Percentiles rank a stretch among this genome's conserved stretches.
Conservation (phyloP, 2,113 vertebrate genomes). For the Chloroceryle aenea region DNA sequence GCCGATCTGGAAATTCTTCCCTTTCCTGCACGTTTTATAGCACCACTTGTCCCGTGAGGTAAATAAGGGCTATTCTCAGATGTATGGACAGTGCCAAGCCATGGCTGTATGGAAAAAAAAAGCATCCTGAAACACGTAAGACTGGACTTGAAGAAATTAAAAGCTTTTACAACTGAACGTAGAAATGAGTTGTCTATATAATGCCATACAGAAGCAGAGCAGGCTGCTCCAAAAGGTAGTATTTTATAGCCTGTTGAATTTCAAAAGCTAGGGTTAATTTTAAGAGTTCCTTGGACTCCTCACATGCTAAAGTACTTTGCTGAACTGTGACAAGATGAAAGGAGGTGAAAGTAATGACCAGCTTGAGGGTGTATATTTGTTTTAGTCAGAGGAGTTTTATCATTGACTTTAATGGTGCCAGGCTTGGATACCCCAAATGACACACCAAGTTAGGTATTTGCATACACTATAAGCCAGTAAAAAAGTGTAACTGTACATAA, state of each 20-base stretch:
- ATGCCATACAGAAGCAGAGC: not conserved
- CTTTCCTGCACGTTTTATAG: constrained; percentile 6
- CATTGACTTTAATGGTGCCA: constrained; percentile 18
- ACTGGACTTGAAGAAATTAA: not conserved
- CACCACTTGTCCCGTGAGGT: not conserved
- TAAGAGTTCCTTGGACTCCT: constrained; percentile 42
- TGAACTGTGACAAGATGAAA: constrained; percentile 54
- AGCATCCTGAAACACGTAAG: not conserved
- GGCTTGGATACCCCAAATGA: not conserved
- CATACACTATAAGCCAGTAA: not conserved
- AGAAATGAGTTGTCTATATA: not conserved
- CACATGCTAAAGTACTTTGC: constrained; percentile 46
- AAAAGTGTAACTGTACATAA: not conserved
- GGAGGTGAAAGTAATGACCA: constrained; percentile 51
- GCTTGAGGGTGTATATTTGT: constrained; percentile 53
- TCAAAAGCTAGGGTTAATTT: constrained; percentile 44
- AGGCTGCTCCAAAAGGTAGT: not conserved
- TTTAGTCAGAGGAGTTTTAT: constrained; percentile 31
- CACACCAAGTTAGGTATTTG: not conserved
- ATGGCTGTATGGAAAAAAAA: not conserved
- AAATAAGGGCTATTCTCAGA: not conserved
- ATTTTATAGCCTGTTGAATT: constrained; percentile 25
- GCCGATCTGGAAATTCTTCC: constrained; percentile 29
- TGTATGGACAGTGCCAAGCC: not conserved
- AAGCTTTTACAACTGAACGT: not conserved